Conservation (phyloP, 2,888 invertebrate genomes). For the Hirtodrosophila trivittata region DNA sequence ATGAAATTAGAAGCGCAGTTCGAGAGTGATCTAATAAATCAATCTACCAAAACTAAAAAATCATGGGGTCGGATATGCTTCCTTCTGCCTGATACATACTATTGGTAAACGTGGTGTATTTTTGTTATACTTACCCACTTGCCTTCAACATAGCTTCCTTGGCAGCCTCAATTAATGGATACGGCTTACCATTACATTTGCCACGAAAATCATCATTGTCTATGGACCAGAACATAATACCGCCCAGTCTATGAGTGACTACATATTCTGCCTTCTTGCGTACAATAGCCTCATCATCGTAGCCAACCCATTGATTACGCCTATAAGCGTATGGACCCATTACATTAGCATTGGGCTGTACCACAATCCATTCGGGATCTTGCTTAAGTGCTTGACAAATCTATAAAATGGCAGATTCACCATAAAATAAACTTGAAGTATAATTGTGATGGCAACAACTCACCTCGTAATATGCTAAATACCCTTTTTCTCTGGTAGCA, state of each 20-base stretch:
- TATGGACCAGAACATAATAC: conserved; percentile 88
- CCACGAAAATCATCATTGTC: conserved; percentile 98
- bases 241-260: conserved; percentile 92
- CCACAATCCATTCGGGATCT: conserved; percentile 91
- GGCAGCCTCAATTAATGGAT: conserved; percentile 95
- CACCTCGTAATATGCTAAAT: conserved; percentile 96
- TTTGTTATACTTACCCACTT: conserved; percentile 87
- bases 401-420: too few species aligned
- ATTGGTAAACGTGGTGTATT: too few species aligned
- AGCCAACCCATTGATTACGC: conserved; percentile 96
- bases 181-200: conserved; percentile 92
- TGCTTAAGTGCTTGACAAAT: conserved; percentile 93
- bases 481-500: conserved; percentile 95
- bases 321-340: conserved; percentile 96
- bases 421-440: too few species aligned
- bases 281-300: conserved; percentile 94
- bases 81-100: too few species aligned
- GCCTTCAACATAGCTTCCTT: conserved; percentile 90
- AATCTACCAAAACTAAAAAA: too few species aligned
- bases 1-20: too few species aligned
- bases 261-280: conserved; percentile 93
- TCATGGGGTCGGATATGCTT: too few species aligned
- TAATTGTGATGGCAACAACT: too few species aligned
- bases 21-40: too few species aligned
- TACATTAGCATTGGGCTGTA: conserved; percentile 90